Percentiles rank a stretch among this genome's conserved stretches.
Evolutionary conservation across 2,797 vertebrate species (phyloP).

Genomic region (Falco cherrug): DNA sequence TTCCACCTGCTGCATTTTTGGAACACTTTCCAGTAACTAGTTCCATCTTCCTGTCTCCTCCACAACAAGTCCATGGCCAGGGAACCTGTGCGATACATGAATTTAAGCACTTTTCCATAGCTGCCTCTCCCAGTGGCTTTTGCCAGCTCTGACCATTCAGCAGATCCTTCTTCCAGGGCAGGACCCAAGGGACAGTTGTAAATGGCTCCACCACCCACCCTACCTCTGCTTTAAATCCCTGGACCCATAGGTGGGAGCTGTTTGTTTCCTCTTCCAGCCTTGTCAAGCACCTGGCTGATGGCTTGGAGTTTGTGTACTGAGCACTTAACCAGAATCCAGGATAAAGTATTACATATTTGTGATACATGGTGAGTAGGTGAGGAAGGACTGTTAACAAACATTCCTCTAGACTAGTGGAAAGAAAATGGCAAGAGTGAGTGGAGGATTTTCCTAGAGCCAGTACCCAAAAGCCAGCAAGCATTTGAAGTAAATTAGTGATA

Average conservation of each 20-base stretch:
- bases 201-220: neutral
- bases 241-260: neutral
- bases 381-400: conserved; percentile 1
- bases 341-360: conserved; percentile 13
- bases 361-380: neutral
- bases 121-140: neutral
- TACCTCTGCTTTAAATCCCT: neutral
- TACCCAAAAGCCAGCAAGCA: neutral
- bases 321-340: neutral
- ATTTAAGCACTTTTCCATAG: neutral
- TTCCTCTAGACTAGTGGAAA: neutral
- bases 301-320: neutral
- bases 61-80: neutral
- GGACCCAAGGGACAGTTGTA: neutral
- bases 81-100: neutral
- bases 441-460: conserved; percentile 4
- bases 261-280: neutral
- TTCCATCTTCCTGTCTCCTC: neutral
- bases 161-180: neutral
- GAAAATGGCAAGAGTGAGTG: neutral
- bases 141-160: neutral
- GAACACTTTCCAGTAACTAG: neutral
- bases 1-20: neutral
- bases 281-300: neutral
- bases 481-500: neutral